Evolutionary conservation across 2,888 invertebrate genomes (phyloP).

Genomic region (Girardia tigrina): DNA sequence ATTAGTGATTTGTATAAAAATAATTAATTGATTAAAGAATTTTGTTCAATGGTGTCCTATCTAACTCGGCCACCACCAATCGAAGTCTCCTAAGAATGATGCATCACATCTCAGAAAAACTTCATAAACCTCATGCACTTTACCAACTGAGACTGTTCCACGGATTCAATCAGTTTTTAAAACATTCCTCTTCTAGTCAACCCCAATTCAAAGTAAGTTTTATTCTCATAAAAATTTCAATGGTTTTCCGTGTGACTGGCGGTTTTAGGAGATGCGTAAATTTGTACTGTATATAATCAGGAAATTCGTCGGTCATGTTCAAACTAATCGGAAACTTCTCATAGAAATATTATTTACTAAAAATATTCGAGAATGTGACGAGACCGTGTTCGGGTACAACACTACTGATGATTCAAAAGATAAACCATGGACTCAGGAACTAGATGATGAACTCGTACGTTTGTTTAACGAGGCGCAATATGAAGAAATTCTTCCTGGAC

Average conservation of each 20-base stretch:
- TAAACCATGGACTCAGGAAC: neutral
- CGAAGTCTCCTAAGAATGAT: neutral
- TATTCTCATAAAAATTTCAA: neutral
- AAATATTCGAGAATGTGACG: neutral
- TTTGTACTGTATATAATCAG: neutral
- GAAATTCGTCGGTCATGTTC: neutral
- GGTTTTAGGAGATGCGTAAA: neutral
- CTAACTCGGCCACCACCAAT: neutral
- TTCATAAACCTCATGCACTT: neutral
- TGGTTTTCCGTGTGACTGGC: neutral
- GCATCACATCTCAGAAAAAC: neutral
- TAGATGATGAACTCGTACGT: neutral
- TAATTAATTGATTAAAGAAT: neutral
- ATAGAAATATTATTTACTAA: neutral
- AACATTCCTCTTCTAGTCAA: neutral
- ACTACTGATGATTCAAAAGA: neutral
- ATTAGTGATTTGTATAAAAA: neutral
- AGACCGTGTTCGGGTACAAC: neutral
- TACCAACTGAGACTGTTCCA: neutral
- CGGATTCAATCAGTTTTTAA: neutral
- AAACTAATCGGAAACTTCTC: neutral
- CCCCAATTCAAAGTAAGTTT: neutral
- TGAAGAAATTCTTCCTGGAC: neutral
- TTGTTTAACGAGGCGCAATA: neutral
- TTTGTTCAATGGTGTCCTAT: neutral